A percentile compares a stretch with the other conserved stretches of the same genome.
phyloP scores from a whole-genome alignment of 2,888 invertebrate species.

The Liodrosophila aerea region DNA sequence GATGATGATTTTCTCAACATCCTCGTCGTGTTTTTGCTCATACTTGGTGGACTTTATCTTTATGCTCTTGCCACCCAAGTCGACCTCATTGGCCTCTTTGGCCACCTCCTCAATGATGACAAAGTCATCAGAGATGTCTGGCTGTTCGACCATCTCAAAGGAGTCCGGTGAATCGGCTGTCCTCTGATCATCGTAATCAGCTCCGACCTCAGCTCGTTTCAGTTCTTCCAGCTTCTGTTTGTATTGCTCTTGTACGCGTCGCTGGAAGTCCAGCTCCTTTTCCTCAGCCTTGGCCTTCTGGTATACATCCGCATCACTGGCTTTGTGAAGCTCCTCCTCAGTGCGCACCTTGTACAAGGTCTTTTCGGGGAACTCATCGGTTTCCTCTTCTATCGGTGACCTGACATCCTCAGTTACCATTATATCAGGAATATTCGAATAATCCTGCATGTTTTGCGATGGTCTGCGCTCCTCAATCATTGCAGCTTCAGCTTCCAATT shows the following conservation, averaged over 20 bases:
- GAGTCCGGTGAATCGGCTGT: constrained; percentile 91
- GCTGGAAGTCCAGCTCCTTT: constrained; percentile 82
- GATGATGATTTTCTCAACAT: constrained; percentile 88
- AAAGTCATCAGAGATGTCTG: constrained; percentile 93
- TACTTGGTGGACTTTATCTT: constrained; percentile 85
- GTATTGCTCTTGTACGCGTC: constrained; percentile 82
- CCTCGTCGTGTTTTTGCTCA: constrained; percentile 86
- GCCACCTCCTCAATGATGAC: constrained; percentile 94
- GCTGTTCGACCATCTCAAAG: constrained; percentile 93
- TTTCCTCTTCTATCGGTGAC: constrained; percentile 73
- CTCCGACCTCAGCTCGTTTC: constrained; percentile 82
- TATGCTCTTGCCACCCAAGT: constrained; percentile 91
- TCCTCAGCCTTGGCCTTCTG: constrained; percentile 75
- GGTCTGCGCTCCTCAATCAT: constrained; percentile 73
- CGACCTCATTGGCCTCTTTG: constrained; percentile 92
- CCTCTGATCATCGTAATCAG: constrained; percentile 83
- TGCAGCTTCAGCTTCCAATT: constrained; percentile 79
- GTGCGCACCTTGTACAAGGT: constrained; percentile 79
- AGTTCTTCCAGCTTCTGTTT: constrained; percentile 85
- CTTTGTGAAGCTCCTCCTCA: constrained; percentile 80
- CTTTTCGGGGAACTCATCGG: constrained; percentile 81
- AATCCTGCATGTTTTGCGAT: constrained; percentile 82
- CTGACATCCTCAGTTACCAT: constrained; percentile 82
- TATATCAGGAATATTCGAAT: constrained; percentile 82
- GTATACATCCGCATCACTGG: constrained; percentile 74